These are phyloP conservation scores for Heptranchias perlo DNA, from an alignment of 2,113 vertebrate genomes.

Conservation along the genomic window DNA sequence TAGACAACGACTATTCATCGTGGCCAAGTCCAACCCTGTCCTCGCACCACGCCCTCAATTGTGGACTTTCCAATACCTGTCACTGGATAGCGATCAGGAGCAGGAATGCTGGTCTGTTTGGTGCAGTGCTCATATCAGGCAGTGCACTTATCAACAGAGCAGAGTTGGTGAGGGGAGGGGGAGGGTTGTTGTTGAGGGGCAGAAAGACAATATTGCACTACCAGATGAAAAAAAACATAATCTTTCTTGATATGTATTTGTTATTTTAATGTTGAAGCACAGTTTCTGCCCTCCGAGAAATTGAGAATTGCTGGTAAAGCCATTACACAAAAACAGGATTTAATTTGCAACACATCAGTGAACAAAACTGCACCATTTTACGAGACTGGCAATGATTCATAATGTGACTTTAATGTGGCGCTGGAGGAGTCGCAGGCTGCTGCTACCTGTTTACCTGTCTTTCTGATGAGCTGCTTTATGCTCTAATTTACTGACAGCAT, in stretches of 20 bases:
- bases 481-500: background rate
- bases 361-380: background rate
- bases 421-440: background rate
- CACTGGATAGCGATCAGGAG: background rate
- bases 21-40: background rate
- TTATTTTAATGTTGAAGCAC: background rate
- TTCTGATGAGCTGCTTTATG: background rate
- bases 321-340: conserved; percentile 15
- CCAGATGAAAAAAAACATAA: background rate
- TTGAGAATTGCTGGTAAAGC: background rate
- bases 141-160: background rate
- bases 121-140: background rate
- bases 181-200: no score
- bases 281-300: background rate
- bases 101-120: background rate
- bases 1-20: background rate
- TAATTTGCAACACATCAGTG: conserved; percentile 18
- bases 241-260: background rate
- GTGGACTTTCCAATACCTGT: background rate
- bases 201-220: background rate
- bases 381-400: background rate
- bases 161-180: background rate
- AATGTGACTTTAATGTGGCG: background rate
- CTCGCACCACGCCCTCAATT: background rate
- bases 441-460: background rate